phyloP scores from a whole-genome alignment of 2,888 invertebrate species.

The Hartigia nigra region DNA sequence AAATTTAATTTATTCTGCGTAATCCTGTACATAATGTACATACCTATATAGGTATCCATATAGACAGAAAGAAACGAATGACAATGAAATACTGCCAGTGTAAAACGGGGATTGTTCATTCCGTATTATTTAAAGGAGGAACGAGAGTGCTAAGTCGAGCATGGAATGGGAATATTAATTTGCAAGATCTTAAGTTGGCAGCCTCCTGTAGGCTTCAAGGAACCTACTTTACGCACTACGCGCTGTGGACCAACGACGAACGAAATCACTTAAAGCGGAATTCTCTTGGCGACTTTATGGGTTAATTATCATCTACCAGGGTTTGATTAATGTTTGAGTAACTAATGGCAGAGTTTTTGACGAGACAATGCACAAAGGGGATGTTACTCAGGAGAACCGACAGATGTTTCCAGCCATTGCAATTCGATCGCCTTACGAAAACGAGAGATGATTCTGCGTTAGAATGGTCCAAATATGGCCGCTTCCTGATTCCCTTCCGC shows the following conservation, averaged over 20 bases:
- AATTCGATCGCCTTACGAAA: neutral
- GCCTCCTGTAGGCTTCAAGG: neutral
- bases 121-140: neutral
- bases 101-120: neutral
- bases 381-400: neutral
- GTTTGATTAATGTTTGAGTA: constrained; percentile 38
- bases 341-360: constrained; percentile 28
- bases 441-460: neutral
- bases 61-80: neutral
- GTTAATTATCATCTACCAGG: neutral
- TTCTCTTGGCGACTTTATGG: neutral
- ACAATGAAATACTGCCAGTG: neutral
- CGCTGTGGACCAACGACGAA: neutral
- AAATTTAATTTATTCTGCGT: neutral
- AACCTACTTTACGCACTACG: neutral
- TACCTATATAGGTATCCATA: neutral
- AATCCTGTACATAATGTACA: neutral
- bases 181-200: neutral
- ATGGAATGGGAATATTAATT: neutral
- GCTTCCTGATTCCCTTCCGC: neutral
- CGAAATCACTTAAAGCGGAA: neutral
- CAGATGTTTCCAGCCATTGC: neutral
- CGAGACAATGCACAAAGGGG: constrained; percentile 22
- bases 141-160: neutral
- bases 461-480: neutral